Evolutionary conservation across 92 coral and sea anemone species (phyloP).

Genomic region (Blastomussa wellsi): DNA sequence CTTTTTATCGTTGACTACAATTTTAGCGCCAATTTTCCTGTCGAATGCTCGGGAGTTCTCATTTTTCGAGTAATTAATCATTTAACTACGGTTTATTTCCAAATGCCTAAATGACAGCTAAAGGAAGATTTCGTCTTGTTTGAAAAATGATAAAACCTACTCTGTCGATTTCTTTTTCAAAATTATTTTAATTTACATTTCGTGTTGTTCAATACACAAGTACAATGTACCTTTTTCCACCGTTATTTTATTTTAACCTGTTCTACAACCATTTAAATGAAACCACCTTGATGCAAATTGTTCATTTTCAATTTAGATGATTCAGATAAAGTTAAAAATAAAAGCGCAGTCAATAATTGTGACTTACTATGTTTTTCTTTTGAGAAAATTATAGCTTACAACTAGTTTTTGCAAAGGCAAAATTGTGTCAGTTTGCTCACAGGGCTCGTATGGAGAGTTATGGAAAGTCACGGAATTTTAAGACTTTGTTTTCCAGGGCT

Average conservation of each 20-base stretch:
- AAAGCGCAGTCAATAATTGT: conserved; percentile 2
- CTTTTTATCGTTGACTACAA: neutral
- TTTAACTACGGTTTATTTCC: conserved; percentile 22
- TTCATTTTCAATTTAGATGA: conserved; percentile 21
- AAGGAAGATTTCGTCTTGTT: conserved; percentile 6
- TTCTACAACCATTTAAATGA: neutral
- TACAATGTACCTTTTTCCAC: neutral
- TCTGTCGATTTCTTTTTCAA: no score
- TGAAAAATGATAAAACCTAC: neutral
- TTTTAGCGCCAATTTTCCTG: conserved; percentile 26
- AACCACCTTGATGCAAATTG: conserved; percentile 16
- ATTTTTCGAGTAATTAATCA: conserved; percentile 34
- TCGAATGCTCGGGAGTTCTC: conserved; percentile 40
- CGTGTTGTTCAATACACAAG: neutral
- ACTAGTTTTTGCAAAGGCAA: neutral
- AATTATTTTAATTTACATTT: neutral
- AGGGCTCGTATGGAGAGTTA: no score
- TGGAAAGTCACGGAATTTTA: no score
- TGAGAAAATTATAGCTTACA: neutral
- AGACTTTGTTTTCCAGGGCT: no score
- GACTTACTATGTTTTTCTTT: neutral
- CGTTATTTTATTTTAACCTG: conserved; percentile 15
- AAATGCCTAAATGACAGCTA: conserved; percentile 16
- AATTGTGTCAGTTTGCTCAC: neutral
- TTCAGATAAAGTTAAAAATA: neutral